These are phyloP conservation scores for Odontomachus brunneus DNA, from an alignment of 1,140 invertebrate genomes.

Conservation along the genomic window DNA sequence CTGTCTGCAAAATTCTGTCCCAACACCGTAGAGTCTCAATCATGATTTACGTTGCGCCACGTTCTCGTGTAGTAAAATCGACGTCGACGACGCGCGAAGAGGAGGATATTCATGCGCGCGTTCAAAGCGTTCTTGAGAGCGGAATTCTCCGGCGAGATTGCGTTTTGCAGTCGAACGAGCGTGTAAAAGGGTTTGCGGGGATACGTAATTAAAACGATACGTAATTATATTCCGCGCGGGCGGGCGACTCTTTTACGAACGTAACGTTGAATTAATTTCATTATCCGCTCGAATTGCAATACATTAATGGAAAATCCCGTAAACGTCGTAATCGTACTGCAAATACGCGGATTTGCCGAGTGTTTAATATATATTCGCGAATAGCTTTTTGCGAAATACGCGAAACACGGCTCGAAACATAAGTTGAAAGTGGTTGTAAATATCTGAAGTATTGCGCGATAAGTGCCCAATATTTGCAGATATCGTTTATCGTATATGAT, in stretches of 20 bases:
- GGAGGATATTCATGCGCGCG: background rate
- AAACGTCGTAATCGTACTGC: constrained; percentile 55
- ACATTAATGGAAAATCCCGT: constrained; percentile 58
- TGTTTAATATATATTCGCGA: constrained; percentile 54
- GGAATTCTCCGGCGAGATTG: constrained; percentile 43
- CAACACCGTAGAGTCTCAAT: background rate
- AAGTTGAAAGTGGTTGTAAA: constrained; percentile 7
- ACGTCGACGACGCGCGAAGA: background rate
- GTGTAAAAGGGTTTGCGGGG: constrained; percentile 52
- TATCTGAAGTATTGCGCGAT: background rate
- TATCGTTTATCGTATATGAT: background rate
- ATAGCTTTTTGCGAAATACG: constrained; percentile 41
- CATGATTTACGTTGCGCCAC: background rate
- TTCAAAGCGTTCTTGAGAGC: constrained; percentile 28
- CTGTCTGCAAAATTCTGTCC: no score
- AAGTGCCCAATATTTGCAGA: background rate
- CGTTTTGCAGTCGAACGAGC: constrained; percentile 33
- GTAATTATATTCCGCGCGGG: constrained; percentile 53
- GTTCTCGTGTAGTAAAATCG: background rate
- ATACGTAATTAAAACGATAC: constrained; percentile 60
- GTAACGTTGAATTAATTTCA: constrained; percentile 60
- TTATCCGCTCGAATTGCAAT: constrained; percentile 54
- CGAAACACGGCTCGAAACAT: constrained; percentile 13
- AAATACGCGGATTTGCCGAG: constrained; percentile 42
- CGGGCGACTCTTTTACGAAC: constrained; percentile 54